A percentile compares a stretch with the other conserved stretches of the same genome.
Evolutionary conservation across 1,140 invertebrate species (phyloP).

Genomic region (Chelonus insularis): DNA sequence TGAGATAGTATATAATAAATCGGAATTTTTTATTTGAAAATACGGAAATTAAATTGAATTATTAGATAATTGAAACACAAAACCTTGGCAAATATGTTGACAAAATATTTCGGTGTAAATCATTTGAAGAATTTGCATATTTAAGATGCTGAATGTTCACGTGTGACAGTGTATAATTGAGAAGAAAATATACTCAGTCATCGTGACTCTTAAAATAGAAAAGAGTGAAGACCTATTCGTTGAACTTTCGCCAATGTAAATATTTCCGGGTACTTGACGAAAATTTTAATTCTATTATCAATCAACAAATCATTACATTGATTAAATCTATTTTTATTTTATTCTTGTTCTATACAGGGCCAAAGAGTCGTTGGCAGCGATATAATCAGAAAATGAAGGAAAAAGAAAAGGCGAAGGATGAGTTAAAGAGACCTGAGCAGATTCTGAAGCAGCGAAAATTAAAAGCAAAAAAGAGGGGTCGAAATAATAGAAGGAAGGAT

Average conservation of each 20-base stretch:
- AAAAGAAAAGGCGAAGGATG: constrained; percentile 56
- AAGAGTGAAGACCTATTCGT: constrained; percentile 3
- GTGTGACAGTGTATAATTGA: neutral
- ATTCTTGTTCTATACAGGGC: constrained; percentile 30
- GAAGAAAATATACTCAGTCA: neutral
- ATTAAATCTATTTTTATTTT: no score
- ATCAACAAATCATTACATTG: no score
- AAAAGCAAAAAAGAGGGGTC: constrained; percentile 61
- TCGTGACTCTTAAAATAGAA: constrained; percentile 11
- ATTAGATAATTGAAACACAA: no score
- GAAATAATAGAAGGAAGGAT: constrained; percentile 44
- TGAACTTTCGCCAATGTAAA: constrained; percentile 11
- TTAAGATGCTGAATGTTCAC: neutral
- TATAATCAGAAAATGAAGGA: constrained; percentile 66
- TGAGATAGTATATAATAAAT: no score
- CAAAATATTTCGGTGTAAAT: no score
- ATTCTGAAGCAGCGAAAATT: constrained; percentile 69
- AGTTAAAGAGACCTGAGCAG: constrained; percentile 71
- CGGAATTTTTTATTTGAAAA: no score
- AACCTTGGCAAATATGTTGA: no score
- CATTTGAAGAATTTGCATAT: no score
- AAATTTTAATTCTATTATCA: no score
- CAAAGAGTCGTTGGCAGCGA: constrained; percentile 64
- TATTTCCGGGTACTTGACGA: constrained; percentile 8
- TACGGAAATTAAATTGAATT: no score